These are phyloP conservation scores for Alligator mississippiensis DNA, from an alignment of 2,113 vertebrate species.

Conservation along the genomic window DNA sequence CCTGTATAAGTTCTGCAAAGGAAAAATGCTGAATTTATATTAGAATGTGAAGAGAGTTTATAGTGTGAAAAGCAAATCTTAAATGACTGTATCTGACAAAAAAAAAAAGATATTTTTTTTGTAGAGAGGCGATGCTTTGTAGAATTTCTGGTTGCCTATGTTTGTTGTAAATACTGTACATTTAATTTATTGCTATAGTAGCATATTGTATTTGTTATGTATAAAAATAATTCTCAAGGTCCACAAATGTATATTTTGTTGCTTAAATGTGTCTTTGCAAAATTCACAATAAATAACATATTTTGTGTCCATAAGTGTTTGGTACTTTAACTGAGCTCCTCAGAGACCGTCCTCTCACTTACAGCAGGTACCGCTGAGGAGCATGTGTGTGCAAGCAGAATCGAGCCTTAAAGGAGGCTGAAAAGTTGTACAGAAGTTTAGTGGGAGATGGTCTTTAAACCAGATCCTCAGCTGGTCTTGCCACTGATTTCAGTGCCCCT, in stretches of 20 bases:
- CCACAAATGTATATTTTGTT: constrained; percentile 90
- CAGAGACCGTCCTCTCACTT: rapidly evolving
- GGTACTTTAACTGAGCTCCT: background rate
- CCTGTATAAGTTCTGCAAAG: constrained; percentile 8
- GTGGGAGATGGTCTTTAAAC: background rate
- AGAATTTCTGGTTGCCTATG: constrained; percentile 78
- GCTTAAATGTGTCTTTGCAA: constrained; percentile 87
- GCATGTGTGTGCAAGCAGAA: rapidly evolving
- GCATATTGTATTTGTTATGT: constrained; percentile 85
- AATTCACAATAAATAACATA: constrained; percentile 88
- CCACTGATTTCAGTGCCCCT: rapidly evolving
- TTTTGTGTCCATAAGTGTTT: constrained; percentile 82
- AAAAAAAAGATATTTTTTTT: constrained; percentile 65
- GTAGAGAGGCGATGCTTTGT: constrained; percentile 74
- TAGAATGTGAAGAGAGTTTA: constrained; percentile 62
- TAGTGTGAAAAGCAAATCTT: constrained; percentile 40
- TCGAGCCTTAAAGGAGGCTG: background rate
- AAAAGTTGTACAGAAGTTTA: background rate
- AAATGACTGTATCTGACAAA: constrained; percentile 59
- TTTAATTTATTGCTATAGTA: constrained; percentile 89
- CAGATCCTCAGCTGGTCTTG: background rate
- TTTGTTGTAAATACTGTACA: constrained; percentile 88
- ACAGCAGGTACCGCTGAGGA: background rate
- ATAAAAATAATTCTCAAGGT: constrained; percentile 83
- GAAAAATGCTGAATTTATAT: constrained; percentile 44